These are phyloP conservation scores for Callyntrura sp. DNA, from an alignment of 2,888 invertebrate species.

Conservation along the genomic window DNA sequence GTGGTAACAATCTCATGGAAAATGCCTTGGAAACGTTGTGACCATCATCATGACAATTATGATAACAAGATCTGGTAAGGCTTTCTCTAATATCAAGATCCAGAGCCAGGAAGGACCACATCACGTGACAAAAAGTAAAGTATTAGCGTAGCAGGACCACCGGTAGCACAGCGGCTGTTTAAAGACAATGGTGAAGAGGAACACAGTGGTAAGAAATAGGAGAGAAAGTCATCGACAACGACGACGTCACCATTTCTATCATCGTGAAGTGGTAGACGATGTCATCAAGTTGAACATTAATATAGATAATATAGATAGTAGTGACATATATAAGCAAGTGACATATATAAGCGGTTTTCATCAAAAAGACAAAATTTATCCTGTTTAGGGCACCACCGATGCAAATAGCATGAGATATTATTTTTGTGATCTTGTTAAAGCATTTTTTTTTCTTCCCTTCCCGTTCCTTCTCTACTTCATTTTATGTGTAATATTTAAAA, in stretches of 20 bases:
- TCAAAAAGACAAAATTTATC: not conserved
- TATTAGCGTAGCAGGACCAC: constrained; percentile 24
- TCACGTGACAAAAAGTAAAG: constrained; percentile 37
- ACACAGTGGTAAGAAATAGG: not conserved
- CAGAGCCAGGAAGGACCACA: constrained; percentile 29
- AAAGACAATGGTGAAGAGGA: not conserved
- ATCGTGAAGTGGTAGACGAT: not conserved
- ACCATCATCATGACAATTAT: not conserved
- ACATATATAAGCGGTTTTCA: not conserved
- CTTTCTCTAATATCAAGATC: not conserved
- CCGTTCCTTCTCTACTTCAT: not conserved
- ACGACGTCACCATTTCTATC: not conserved
- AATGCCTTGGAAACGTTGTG: constrained; percentile 7
- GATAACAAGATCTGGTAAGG: not conserved
- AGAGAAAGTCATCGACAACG: not conserved
- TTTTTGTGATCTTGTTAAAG: not conserved
- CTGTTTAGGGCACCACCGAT: not conserved
- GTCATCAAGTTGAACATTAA: not conserved
- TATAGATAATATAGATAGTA: too few relatives aligned
- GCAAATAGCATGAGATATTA: not conserved
- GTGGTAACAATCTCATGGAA: constrained; percentile 26
- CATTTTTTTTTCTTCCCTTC: not conserved
- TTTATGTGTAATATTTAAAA: not conserved
- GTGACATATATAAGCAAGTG: not conserved
- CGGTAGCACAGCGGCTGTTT: constrained; percentile 21